phyloP scores from a whole-genome alignment of 2,888 invertebrate genomes.

The Synanthedon myopaeformis region DNA sequence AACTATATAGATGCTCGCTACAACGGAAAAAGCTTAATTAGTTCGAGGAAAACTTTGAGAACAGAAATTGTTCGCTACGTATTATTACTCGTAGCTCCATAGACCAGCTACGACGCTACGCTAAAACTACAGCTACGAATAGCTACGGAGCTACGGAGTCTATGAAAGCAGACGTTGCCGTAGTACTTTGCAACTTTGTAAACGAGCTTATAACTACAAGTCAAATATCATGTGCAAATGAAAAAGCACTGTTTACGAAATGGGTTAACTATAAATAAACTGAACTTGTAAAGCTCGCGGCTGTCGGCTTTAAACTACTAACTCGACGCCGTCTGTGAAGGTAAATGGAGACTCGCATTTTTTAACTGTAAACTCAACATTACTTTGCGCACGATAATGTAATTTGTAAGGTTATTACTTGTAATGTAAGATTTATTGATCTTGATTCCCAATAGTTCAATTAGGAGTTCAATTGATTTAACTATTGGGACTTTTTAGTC shows the following conservation, averaged over 20 bases:
- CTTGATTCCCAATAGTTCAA: too few species aligned
- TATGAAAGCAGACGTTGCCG: too few species aligned
- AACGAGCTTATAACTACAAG: conserved; percentile 8
- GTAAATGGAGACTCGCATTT: too few species aligned
- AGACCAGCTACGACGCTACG: background rate
- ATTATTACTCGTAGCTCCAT: conserved; percentile 5
- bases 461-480: too few species aligned
- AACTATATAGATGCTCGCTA: conserved; percentile 1
- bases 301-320: too few species aligned
- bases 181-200: conserved; percentile 8
- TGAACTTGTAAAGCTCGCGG: background rate
- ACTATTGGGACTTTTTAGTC: too few species aligned
- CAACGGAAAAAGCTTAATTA: conserved; percentile 16
- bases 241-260: conserved; percentile 6
- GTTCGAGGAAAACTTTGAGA: conserved; percentile 11
- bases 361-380: too few species aligned
- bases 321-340: too few species aligned
- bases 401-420: too few species aligned
- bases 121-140: conserved; percentile 2
- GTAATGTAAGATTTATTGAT: too few species aligned
- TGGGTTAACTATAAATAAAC: conserved; percentile 4
- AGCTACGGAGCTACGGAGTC: too few species aligned
- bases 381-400: too few species aligned
- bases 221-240: conserved; percentile 7
- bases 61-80: conserved; percentile 8